Percentiles rank a stretch among this genome's conserved stretches.
Evolutionary conservation across 2,888 invertebrate species (phyloP).

Genomic region (Melangyna quadrimaculata): DNA sequence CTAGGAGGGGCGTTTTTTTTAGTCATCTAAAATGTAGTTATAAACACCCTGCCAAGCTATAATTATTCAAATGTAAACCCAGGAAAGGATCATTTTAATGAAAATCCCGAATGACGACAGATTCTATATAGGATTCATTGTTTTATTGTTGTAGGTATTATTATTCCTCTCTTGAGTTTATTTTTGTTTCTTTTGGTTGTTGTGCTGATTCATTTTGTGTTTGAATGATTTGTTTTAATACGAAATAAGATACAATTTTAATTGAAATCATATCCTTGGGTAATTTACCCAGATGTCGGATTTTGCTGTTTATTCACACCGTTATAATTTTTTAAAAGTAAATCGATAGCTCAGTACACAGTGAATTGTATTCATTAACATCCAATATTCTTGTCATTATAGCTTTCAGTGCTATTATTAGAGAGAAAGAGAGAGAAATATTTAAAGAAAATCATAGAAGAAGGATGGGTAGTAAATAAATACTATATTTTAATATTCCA

Average conservation of each 20-base stretch:
- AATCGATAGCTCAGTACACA: constrained; percentile 8
- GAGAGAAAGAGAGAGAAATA: neutral
- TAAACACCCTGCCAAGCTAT: neutral
- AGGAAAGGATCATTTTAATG: constrained; percentile 42
- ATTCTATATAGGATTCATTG: constrained; percentile 51
- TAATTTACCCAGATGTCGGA: constrained; percentile 42
- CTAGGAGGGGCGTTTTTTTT: no score
- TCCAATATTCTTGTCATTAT: constrained; percentile 27
- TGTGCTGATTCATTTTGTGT: constrained; percentile 4
- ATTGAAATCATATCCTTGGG: constrained; percentile 61
- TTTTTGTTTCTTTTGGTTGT: constrained; percentile 2
- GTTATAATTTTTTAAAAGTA: constrained; percentile 1
- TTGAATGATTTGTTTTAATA: constrained; percentile 35
- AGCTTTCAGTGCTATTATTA: neutral
- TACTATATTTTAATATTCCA: neutral
- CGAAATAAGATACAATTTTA: constrained; percentile 62
- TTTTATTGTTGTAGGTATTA: constrained; percentile 16
- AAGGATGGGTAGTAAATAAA: neutral
- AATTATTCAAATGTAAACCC: neutral
- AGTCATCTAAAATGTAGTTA: no score
- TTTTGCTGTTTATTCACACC: constrained; percentile 38
- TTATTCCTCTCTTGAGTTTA: neutral
- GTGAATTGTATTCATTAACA: constrained; percentile 11
- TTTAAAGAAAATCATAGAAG: neutral
- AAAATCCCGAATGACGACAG: constrained; percentile 63